Conservation (phyloP, 1,140 invertebrate species). For the Aphidius ervi region DNA sequence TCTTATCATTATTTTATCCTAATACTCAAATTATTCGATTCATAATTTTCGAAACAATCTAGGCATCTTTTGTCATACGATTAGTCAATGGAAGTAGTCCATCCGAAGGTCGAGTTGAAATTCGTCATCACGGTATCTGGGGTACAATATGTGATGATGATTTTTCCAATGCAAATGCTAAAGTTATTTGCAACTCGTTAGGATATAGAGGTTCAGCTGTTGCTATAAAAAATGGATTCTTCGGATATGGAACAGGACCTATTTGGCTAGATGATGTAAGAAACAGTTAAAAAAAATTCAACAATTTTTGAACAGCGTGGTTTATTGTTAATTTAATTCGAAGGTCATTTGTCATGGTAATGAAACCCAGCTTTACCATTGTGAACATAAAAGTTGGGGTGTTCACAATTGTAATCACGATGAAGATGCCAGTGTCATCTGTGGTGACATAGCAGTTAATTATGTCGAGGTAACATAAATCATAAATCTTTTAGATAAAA, state of each 20-base stretch:
- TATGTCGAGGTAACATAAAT: conserved; percentile 40
- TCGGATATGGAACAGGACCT: conserved; percentile 56
- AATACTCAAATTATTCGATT: conserved; percentile 11
- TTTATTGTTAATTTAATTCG: conserved; percentile 5
- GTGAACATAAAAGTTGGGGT: conserved; percentile 66
- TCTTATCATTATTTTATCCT: conserved; percentile 6
- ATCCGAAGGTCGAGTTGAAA: conserved; percentile 66
- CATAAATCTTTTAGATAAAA: too few relatives aligned
- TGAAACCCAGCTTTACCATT: conserved; percentile 62
- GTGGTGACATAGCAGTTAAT: conserved; percentile 41
- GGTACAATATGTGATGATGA: conserved; percentile 78
- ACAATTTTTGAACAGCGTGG: not conserved
- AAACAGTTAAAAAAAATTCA: not conserved
- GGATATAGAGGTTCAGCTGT: conserved; percentile 59
- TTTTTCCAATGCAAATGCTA: conserved; percentile 64
- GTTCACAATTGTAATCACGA: conserved; percentile 68
- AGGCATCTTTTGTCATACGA: conserved; percentile 60
- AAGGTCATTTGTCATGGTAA: conserved; percentile 66
- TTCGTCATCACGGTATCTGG: conserved; percentile 68
- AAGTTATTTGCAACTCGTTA: conserved; percentile 62
- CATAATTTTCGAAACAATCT: conserved; percentile 8
- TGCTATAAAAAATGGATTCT: conserved; percentile 52
- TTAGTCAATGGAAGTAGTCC: conserved; percentile 57
- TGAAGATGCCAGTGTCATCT: conserved; percentile 72
- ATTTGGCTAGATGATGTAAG: conserved; percentile 68